phyloP scores from a whole-genome alignment of 1,140 invertebrate species.

The Diachasmimorpha longicaudata region DNA sequence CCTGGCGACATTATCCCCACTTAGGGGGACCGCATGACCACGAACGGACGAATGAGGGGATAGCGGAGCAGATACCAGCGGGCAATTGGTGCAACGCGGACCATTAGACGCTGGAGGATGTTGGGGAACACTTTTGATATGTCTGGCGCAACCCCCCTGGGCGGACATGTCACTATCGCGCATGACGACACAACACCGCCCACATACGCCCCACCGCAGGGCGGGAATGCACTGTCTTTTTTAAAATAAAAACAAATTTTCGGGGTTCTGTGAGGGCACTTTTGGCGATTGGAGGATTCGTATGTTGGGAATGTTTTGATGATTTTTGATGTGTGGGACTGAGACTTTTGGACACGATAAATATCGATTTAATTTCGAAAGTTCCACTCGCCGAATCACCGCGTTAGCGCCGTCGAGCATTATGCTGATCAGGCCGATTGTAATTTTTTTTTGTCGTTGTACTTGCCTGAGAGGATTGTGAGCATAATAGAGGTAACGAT shows the following conservation, averaged over 20 bases:
- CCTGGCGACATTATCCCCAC: slow-evolving; percentile 27
- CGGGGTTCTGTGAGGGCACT: neutral
- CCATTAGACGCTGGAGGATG: neutral
- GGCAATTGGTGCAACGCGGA: slow-evolving; percentile 34
- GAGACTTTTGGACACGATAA: neutral
- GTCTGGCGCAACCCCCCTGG: slow-evolving; percentile 19
- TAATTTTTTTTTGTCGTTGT: neutral
- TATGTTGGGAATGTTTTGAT: neutral
- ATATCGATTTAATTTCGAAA: neutral
- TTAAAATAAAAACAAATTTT: neutral
- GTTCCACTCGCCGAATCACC: neutral
- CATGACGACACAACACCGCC: slow-evolving; percentile 38
- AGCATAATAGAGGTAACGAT: neutral
- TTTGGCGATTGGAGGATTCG: neutral
- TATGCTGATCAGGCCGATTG: neutral
- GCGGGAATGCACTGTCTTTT: neutral
- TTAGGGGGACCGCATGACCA: neutral
- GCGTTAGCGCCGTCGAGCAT: neutral
- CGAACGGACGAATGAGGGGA: neutral
- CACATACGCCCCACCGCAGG: slow-evolving; percentile 24
- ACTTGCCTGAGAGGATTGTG: neutral
- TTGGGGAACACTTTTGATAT: slow-evolving; percentile 17
- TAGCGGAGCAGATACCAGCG: slow-evolving; percentile 38
- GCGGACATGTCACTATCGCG: slow-evolving; percentile 22
- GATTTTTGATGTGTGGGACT: neutral